phyloP scores from a whole-genome alignment of 2,113 vertebrate genomes.

The Phaethon lepturus region DNA sequence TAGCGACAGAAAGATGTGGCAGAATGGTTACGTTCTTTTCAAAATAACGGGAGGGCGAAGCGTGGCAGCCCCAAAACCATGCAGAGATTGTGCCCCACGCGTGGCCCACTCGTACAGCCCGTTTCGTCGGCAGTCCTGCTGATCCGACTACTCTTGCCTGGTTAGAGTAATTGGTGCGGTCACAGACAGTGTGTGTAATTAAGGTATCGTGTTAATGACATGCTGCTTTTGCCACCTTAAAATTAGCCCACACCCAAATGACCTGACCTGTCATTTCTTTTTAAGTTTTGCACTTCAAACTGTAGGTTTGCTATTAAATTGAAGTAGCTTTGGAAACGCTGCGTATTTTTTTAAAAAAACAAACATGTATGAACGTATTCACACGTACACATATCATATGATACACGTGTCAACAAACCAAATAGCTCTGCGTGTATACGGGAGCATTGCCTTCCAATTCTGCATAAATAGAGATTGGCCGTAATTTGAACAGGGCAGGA shows the following conservation, averaged over 20 bases:
- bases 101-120: rapidly evolving
- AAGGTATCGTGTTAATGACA: background rate
- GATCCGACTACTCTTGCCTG: background rate
- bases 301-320: background rate
- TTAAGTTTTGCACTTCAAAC: background rate
- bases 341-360: background rate
- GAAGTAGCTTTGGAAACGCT: background rate
- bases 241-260: background rate
- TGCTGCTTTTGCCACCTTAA: background rate
- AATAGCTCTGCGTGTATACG: background rate
- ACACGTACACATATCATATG: background rate
- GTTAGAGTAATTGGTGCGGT: background rate
- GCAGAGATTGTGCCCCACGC: background rate
- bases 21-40: background rate
- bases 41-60: background rate
- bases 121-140: background rate
- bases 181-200: background rate
- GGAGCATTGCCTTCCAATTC: constrained; percentile 1
- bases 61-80: background rate
- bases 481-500: constrained; percentile 14
- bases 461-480: background rate
- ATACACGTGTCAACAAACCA: background rate
- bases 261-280: background rate
- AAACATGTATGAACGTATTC: background rate
- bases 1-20: background rate